Conservation (phyloP, 2,797 vertebrate species). For the Brotula barbata region DNA sequence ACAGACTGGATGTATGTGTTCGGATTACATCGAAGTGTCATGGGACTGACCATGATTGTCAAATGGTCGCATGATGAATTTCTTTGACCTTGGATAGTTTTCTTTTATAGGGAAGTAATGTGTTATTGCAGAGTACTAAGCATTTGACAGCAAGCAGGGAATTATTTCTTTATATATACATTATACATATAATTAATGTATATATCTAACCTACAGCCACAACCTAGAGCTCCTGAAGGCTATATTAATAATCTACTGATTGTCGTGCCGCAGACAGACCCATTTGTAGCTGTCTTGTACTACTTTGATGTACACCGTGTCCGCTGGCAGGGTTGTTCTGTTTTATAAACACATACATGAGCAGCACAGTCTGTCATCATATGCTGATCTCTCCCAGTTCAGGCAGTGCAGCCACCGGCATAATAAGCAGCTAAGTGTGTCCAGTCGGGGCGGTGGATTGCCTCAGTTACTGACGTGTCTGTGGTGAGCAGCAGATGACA, state of each 20-base stretch:
- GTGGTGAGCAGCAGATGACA: conserved; percentile 15
- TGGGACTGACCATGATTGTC: no score
- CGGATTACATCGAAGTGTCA: no score
- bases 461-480: conserved; percentile 27
- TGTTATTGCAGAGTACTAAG: no score
- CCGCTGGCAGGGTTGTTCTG: neutral
- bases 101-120: no score
- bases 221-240: neutral
- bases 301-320: neutral
- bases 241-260: neutral
- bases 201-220: neutral
- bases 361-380: neutral
- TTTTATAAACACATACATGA: neutral
- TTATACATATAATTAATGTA: neutral
- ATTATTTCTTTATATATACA: no score
- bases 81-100: no score
- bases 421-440: conserved; percentile 15
- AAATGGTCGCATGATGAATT: no score
- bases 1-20: neutral
- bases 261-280: neutral
- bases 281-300: neutral
- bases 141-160: no score
- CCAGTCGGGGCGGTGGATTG: conserved; percentile 15
- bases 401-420: neutral
- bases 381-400: neutral